Conservation (phyloP, 2,797 vertebrate genomes). For the Arrhamphus sclerolepis region DNA sequence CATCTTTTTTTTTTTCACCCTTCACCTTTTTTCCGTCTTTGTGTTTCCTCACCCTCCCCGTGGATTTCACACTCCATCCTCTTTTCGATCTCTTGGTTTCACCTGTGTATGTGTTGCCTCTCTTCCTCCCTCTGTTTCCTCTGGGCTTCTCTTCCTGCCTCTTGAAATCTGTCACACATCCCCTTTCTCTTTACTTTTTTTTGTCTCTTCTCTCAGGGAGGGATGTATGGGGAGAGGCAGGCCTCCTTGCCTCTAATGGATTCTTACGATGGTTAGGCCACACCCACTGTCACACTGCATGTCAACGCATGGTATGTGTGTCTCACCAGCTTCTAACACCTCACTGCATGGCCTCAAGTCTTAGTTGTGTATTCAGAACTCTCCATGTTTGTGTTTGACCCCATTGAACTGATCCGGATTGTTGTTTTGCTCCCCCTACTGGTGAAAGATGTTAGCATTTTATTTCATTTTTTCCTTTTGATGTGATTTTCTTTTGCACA, state of each 20-base stretch:
- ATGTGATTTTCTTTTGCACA: constrained; percentile 18
- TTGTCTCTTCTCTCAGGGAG: constrained; percentile 80
- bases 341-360: constrained; percentile 69
- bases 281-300: constrained; percentile 83
- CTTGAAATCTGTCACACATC: constrained; percentile 19
- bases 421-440: constrained; percentile 54
- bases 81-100: constrained; percentile 42
- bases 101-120: constrained; percentile 6
- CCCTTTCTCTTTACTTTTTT: constrained; percentile 75
- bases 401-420: constrained; percentile 35
- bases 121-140: neutral
- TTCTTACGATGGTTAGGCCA: constrained; percentile 85
- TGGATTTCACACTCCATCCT: too few species aligned
- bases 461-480: constrained; percentile 8
- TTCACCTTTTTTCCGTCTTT: neutral
- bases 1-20: constrained; percentile 20
- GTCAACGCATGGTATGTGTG: constrained; percentile 85
- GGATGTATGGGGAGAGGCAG: constrained; percentile 82
- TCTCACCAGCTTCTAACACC: constrained; percentile 59
- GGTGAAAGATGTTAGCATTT: constrained; percentile 32
- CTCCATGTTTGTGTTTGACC: constrained; percentile 18
- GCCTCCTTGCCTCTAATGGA: constrained; percentile 83
- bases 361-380: constrained; percentile 19
- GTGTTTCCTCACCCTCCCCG: constrained; percentile 3
- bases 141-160: constrained; percentile 53